Evolutionary conservation across 2,113 vertebrate species (phyloP).

Genomic region (Lamprotornis superbus): DNA sequence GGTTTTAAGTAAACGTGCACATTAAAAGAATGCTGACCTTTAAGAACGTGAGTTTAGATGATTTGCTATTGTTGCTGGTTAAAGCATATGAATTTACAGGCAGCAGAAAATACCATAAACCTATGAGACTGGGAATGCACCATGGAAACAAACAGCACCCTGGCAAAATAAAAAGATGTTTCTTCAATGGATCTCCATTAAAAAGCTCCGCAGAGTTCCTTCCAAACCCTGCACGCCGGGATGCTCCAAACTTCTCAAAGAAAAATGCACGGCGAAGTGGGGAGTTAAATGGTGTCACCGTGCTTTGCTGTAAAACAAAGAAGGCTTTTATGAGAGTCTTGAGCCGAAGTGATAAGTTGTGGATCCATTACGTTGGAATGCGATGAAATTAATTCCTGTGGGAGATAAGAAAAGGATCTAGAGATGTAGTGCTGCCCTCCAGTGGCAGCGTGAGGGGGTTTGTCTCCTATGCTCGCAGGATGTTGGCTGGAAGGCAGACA

Average conservation of each 20-base stretch:
- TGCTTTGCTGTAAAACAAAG: not conserved
- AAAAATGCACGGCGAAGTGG: not conserved
- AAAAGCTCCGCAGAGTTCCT: not conserved
- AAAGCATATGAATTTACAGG: not conserved
- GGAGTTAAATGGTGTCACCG: not conserved
- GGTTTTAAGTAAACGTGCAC: conserved; percentile 11
- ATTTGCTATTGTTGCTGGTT: conserved; percentile 12
- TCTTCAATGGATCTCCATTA: not conserved
- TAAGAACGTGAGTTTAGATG: not conserved
- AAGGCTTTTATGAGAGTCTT: not conserved
- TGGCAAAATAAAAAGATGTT: not conserved
- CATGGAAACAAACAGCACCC: not conserved
- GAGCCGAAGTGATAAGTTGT: not conserved
- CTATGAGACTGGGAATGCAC: not conserved
- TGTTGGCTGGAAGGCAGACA: not conserved
- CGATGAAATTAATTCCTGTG: not conserved
- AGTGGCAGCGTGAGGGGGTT: conserved; percentile 24
- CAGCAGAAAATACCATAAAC: not conserved
- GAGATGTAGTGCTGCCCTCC: conserved; percentile 69
- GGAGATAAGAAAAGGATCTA: not conserved
- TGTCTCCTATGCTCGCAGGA: not conserved
- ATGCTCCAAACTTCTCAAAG: not conserved
- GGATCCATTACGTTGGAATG: not conserved
- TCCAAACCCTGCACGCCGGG: not conserved
- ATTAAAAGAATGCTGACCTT: conserved; percentile 49